Conservation (phyloP, 1,140 invertebrate species). For the Helicorthomorpha holstii region DNA sequence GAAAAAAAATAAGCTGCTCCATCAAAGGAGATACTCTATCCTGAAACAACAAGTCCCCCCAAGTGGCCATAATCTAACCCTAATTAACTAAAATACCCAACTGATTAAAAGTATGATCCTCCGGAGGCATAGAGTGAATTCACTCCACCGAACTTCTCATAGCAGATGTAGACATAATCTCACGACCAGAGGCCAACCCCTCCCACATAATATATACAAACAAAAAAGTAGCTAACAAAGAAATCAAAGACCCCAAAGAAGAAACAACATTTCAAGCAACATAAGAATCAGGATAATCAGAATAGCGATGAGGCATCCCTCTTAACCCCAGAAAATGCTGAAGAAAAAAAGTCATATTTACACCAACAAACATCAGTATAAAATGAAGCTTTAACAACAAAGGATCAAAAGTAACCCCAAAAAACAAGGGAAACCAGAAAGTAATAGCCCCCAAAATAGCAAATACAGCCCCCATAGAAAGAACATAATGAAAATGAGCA, state of each 20-base stretch:
- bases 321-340: conserved; percentile 54
- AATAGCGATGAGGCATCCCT: conserved; percentile 52
- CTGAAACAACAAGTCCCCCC: conserved; percentile 34
- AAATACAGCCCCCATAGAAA: conserved; percentile 38
- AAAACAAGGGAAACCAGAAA: conserved; percentile 45
- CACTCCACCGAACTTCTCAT: conserved; percentile 35
- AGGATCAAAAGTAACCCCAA: conserved; percentile 34
- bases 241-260: conserved; percentile 40
- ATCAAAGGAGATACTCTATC: conserved; percentile 36
- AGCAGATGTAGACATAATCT: conserved; percentile 24
- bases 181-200: conserved; percentile 15
- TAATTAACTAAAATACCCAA: conserved; percentile 33
- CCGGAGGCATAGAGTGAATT: conserved; percentile 32
- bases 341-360: conserved; percentile 57
- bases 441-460: conserved; percentile 46
- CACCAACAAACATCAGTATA: conserved; percentile 43
- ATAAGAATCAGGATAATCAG: conserved; percentile 48
- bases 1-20: conserved; percentile 40
- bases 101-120: conserved; percentile 36
- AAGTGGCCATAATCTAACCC: conserved; percentile 30
- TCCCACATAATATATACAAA: conserved; percentile 37
- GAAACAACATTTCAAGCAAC: conserved; percentile 43
- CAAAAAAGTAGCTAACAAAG: conserved; percentile 31
- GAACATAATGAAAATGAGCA: conserved; percentile 48
- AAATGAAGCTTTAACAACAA: conserved; percentile 22